Percentiles rank a stretch among this genome's conserved stretches.
phyloP scores from a whole-genome alignment of 1,140 invertebrate species.

The Zaprionus africanus region DNA sequence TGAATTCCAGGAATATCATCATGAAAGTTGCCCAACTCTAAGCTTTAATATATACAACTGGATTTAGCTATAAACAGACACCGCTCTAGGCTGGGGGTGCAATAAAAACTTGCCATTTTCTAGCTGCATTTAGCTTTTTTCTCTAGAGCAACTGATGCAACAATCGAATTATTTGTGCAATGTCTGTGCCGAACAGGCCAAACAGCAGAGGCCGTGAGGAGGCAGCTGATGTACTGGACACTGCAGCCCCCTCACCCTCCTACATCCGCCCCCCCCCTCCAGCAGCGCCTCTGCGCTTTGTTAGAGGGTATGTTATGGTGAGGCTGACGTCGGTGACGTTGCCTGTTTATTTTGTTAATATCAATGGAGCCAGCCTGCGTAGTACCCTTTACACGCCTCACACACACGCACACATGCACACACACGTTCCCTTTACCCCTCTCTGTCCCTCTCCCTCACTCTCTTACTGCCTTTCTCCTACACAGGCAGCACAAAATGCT shows the following conservation, averaged over 20 bases:
- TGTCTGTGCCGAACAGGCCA: slow-evolving; percentile 17
- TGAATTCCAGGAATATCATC: too few species aligned
- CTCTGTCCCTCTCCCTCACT: background rate
- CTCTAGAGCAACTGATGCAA: background rate
- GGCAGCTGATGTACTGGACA: background rate
- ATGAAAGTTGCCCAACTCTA: background rate
- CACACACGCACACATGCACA: background rate
- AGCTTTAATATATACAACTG: background rate
- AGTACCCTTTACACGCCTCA: slow-evolving; percentile 18
- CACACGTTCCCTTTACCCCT: background rate
- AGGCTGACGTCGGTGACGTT: slow-evolving; percentile 33
- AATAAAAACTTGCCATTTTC: background rate
- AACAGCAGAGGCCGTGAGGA: background rate
- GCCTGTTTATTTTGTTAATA: slow-evolving; percentile 55
- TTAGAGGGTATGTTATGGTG: slow-evolving; percentile 18
- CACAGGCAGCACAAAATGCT: background rate
- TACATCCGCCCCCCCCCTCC: too few species aligned
- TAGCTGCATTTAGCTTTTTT: background rate
- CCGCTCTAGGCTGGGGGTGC: background rate
- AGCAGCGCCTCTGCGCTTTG: background rate
- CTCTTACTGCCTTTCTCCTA: background rate
- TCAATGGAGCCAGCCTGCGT: slow-evolving; percentile 29
- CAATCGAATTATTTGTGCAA: slow-evolving; percentile 32
- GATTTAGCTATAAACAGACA: background rate
- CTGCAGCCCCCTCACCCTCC: background rate